phyloP scores from a whole-genome alignment of 2,888 invertebrate genomes.

The Parnassius smintheus region DNA sequence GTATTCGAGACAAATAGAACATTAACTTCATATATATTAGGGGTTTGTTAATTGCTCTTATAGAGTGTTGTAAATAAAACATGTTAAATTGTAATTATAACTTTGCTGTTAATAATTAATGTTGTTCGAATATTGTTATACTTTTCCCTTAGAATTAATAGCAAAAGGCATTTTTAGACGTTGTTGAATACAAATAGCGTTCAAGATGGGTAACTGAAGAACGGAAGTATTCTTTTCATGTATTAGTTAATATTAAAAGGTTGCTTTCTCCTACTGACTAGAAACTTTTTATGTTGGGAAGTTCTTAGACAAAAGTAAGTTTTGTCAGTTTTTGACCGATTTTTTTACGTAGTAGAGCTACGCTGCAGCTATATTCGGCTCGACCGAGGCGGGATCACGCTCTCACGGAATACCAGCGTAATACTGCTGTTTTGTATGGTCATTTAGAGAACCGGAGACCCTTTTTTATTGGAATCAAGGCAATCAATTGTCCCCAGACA shows the following conservation, averaged over 20 bases:
- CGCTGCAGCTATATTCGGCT: too few species aligned
- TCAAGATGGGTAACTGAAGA: neutral
- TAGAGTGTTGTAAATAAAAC: slow-evolving; percentile 46
- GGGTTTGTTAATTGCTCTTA: slow-evolving; percentile 42
- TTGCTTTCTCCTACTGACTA: neutral
- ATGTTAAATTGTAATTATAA: slow-evolving; percentile 25
- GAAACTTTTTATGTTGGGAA: too few species aligned
- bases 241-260: neutral
- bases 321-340: too few species aligned
- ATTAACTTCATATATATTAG: slow-evolving; percentile 31
- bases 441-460: too few species aligned
- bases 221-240: neutral
- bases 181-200: neutral
- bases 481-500: too few species aligned
- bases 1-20: slow-evolving; percentile 20
- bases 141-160: slow-evolving; percentile 7
- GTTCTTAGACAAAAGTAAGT: too few species aligned
- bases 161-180: neutral
- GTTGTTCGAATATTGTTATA: slow-evolving; percentile 14
- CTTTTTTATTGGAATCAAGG: too few species aligned
- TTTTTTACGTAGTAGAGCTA: too few species aligned
- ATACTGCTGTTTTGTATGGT: too few species aligned
- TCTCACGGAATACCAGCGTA: too few species aligned
- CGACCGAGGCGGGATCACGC: too few species aligned
- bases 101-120: slow-evolving; percentile 11